Evolutionary conservation across 2,113 vertebrate species (phyloP), one percentile per base, ranked within the genome.

Genomic region (Crotalus horridus): DNA sequence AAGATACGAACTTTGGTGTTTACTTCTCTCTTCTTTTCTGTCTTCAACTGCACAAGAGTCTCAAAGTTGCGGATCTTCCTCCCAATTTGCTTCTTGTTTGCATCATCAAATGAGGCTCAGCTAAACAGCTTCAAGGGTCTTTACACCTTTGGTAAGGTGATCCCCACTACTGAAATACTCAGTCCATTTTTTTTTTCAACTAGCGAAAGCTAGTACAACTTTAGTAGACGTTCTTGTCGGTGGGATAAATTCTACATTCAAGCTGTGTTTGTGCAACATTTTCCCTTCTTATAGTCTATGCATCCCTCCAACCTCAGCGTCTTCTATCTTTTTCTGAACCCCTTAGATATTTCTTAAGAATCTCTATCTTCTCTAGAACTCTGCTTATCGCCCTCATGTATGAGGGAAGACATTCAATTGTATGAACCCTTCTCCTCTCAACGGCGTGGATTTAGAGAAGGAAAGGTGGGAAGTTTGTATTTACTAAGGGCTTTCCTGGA

Each of bases 221-320:
- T 17, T 29, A 87, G 53, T 89, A 90, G 89, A 87, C 61, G 91
- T 90, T 93, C 94, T 46, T 29, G 11, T 24, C 13, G 94, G 88
- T 85, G 81, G 91, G 91, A 87, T 95, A 95, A 69, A n/a, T 93
- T 96, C 93, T 94, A 88, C 51, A 91, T 95, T 96, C 95, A 20
- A 94, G 94, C 0, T 96, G 96, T 95, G 95, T 96, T 96, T 95
- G 92, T 94, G 51, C 26, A 29, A 81, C 15, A 9, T 81, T 81
- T 81, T 7, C 6, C 33, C 17, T 81, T 43, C 74, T 43, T 81
- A 17, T 43, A 9, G 6, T 81, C 33, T 43, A 39, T 21, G 17
- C 15, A 20, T 21, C 74, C 17, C 74, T 81, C 33, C 6, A 9
- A 39, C 74, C 33, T 64, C 26, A 12, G 26, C 4, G 3, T 39